Evolutionary conservation across 2,797 vertebrate genomes (phyloP).

Genomic region (Mareca strepera): DNA sequence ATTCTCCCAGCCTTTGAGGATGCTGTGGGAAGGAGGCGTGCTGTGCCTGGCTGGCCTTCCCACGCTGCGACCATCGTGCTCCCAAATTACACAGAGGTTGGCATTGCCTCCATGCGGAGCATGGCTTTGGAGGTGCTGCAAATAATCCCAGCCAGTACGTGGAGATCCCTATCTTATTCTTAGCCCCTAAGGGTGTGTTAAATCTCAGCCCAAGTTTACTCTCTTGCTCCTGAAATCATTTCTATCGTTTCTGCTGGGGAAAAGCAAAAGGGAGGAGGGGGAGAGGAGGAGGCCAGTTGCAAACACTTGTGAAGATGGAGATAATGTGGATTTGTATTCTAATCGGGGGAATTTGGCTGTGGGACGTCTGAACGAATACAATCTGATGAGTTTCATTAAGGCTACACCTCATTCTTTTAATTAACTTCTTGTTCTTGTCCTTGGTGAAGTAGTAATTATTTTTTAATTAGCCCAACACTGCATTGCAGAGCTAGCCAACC

Average conservation of each 20-base stretch:
- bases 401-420: slow-evolving; percentile 80
- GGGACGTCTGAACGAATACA: slow-evolving; percentile 46
- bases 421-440: slow-evolving; percentile 84
- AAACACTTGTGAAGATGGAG: slow-evolving; percentile 1
- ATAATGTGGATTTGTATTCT: slow-evolving; percentile 19
- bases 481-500: slow-evolving; percentile 76
- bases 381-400: slow-evolving; percentile 78
- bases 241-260: not conserved
- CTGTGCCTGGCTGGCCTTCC: not conserved
- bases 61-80: not conserved
- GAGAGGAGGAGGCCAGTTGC: not conserved
- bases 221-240: not conserved
- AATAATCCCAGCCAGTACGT: not conserved
- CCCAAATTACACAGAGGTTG: not conserved
- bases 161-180: not conserved
- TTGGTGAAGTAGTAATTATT: slow-evolving; percentile 84
- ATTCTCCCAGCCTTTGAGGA: not conserved
- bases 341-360: slow-evolving; percentile 52
- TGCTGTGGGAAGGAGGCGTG: not conserved
- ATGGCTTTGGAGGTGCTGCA: not conserved
- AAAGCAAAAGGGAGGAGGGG: not conserved
- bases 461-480: slow-evolving; percentile 80
- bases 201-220: not conserved
- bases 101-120: rapidly evolving
- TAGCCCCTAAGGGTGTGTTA: not conserved